Conservation (phyloP, 2,113 vertebrate species). For the Gobiocypris rarus region DNA sequence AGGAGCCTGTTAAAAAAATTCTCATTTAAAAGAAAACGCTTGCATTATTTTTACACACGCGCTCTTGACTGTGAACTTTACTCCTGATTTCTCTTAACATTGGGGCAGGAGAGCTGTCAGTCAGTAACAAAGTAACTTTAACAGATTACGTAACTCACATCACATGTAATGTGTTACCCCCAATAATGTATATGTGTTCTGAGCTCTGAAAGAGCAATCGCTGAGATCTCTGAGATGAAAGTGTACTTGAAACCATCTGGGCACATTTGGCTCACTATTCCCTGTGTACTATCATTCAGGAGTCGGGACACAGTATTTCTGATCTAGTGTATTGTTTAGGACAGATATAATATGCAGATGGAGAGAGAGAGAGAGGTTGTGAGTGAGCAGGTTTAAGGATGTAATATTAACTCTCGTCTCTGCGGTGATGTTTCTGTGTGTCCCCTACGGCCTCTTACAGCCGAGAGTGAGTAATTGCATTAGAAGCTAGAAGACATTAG, state of each 20-base stretch:
- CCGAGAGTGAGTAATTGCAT: constrained; percentile 2
- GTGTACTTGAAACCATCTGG: background rate
- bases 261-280: background rate
- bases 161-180: too few relatives aligned
- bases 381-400: background rate
- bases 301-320: background rate
- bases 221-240: background rate
- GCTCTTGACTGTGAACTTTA: too few relatives aligned
- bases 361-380: background rate
- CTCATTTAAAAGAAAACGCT: too few relatives aligned
- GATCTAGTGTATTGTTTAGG: background rate
- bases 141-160: too few relatives aligned
- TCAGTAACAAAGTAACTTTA: too few relatives aligned
- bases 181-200: background rate
- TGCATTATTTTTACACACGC: too few relatives aligned
- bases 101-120: too few relatives aligned
- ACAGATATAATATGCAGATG: background rate
- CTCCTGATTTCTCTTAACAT: too few relatives aligned
- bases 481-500: constrained; percentile 4
- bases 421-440: constrained; percentile 13
- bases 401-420: background rate
- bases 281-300: background rate
- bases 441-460: constrained; percentile 25
- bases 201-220: background rate
- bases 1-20: too few relatives aligned